Evolutionary conservation across 2,797 vertebrate species (phyloP), one percentile per base, ranked within the genome.

Genomic region (Amblyopsis hoosieri): DNA sequence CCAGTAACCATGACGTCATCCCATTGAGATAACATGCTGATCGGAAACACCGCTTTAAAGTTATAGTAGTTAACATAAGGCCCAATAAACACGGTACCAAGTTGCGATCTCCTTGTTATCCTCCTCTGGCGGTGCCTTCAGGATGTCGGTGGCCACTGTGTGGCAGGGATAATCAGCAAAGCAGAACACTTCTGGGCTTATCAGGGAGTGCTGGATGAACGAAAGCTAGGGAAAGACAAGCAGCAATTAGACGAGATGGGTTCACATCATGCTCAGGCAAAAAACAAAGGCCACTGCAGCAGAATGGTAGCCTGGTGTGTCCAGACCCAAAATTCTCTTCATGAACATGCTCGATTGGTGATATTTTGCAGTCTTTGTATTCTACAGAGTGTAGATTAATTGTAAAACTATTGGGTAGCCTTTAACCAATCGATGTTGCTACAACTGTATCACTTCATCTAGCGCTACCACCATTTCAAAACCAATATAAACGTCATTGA

Each of bases 71-170:
- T 29, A 29, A 4, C 23, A 29, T 29, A 29, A 4, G 47, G n/a
- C 47, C 12, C 12, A 48, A 37, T 1, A 54, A 53, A 17, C 12
- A 66, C 14, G 66, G 80, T 94, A 98, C 97, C 97, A 99, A 64
- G 97, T 99, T 46, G 96, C 97, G 76, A 99, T 99, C 90, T 99
- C 98, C 85, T 97, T 91, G 91, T 99, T 99, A 89, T 99, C 98
- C 85, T 99, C 98, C 83, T 99, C 98, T 14, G 98, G 98, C 70
- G 97, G 98, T 59, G 98, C 98, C 92, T 99, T 99, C 50, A 99
- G 92, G 82, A 99, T 99, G 88, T 99, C 98, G 50, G 96, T 98
- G 80, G 95, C 95, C 79, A 99, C 98, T 47, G 94, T 93, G 87
- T 99, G 98, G 85, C 97, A 99, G 14, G 96, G 94, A 83, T 93